Base-by-base conservation (phyloP, 2,888 invertebrate species). In the Clusia tigrina region DNA sequence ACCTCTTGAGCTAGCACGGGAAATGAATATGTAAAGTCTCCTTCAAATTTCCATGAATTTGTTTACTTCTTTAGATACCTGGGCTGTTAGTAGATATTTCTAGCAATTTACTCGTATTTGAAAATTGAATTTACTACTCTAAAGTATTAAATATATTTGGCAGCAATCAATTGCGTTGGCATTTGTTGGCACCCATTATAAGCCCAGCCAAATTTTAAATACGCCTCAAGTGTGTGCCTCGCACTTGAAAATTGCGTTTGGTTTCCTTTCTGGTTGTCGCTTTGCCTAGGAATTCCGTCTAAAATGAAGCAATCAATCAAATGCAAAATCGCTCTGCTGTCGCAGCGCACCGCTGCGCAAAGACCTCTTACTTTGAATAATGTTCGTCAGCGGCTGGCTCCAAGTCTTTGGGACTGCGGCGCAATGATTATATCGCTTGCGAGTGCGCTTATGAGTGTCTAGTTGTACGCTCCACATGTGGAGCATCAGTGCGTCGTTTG, bases 361-460 rank as follows among this genome's bases (percentile, higher is more conserved):
- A 78, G 76, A 70, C 77, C 73, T 76, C 75, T 76, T 77, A 77
- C 75, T 76, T 75, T 75, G 74, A 73, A 75, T 74, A 78, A 75
- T 75, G 78, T 78, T 66, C 74, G 78, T 78, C 74, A 78, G 26
- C 24, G n/a, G 59, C 17, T 20, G 10, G 20, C 10, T 17, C 25
- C 25, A 54, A 54, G 54, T n/a, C 3, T 20, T 51, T 24, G 12
- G n/a, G 24, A 17, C 53, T 53, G 24, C 17, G 53, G n/a, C 26
- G 53, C 26, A n/a, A 15, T 25, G 54, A 55, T 60, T 60, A 42
- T 42, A 54, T 54, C 56, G 76, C 66, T 71, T 77, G 76, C 76
- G 76, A 74, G 76, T 74, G 74, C 77, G 69, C 74, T 76, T 78
- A 74, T 71, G 71, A 77, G 77, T 73, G n/a, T n/a, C n/a, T n/a